A percentile compares a stretch with the other conserved stretches of the same genome.
These are phyloP conservation scores for Punctoribates punctum DNA, from an alignment of 2,888 invertebrate species.

Conservation along the genomic window DNA sequence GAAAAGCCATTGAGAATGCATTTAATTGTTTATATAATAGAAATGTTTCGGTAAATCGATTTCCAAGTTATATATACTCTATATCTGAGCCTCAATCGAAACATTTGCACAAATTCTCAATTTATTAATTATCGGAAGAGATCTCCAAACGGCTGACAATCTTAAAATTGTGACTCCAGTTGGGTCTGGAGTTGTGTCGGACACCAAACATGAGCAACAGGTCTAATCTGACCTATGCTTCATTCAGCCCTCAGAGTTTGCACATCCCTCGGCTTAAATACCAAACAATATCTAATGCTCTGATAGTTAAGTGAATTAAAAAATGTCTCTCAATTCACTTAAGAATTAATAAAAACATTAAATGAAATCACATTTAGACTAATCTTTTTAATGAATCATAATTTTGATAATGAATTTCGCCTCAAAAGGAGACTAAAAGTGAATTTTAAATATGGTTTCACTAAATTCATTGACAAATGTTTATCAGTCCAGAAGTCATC, in stretches of 20 bases:
- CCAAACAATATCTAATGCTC: neutral
- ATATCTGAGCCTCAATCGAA: neutral
- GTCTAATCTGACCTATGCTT: no score
- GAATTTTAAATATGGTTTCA: neutral
- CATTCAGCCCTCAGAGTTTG: no score
- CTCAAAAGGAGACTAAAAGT: neutral
- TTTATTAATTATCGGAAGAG: slow-evolving; percentile 17
- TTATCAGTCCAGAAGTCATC: no score
- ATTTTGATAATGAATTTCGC: neutral
- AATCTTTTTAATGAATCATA: slow-evolving; percentile 2
- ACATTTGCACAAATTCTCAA: slow-evolving; percentile 19
- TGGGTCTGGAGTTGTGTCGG: no score
- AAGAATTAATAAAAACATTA: neutral
- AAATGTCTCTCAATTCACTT: neutral
- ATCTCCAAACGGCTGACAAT: neutral
- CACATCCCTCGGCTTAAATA: neutral
- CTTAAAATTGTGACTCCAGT: no score
- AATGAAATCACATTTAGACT: neutral
- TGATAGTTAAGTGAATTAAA: neutral
- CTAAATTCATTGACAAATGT: neutral
- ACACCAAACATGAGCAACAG: no score
- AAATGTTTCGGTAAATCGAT: neutral
- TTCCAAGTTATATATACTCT: neutral
- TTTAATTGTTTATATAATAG: slow-evolving; percentile 10
- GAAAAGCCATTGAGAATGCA: neutral